Conservation (phyloP, 2,888 invertebrate genomes). For the Gastracanthus pulcherrimus region DNA sequence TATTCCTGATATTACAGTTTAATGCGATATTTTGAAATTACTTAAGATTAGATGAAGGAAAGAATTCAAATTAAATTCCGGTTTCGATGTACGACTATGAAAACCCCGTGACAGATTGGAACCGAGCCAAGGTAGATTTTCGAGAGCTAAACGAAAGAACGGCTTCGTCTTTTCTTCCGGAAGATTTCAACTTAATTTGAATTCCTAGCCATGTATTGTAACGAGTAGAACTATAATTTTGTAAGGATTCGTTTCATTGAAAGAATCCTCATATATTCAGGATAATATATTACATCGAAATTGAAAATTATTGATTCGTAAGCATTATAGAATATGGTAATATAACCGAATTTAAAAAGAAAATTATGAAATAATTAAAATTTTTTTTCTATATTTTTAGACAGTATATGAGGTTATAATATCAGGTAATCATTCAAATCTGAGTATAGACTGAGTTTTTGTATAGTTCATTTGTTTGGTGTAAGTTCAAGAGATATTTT, state of each 20-base stretch:
- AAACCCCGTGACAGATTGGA: constrained; percentile 40
- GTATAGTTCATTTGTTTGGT: too few species aligned
- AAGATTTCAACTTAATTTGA: constrained; percentile 36
- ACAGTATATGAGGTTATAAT: too few species aligned
- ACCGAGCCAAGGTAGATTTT: constrained; percentile 29
- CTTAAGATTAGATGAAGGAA: neutral
- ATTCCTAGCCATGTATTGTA: constrained; percentile 17
- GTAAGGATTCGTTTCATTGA: constrained; percentile 1
- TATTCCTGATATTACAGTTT: too few species aligned
- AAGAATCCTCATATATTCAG: neutral
- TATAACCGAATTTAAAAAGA: too few species aligned
- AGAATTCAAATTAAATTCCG: constrained; percentile 56
- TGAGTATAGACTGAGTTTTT: too few species aligned
- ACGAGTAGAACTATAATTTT: neutral
- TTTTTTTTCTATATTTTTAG: too few species aligned
- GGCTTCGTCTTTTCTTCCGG: constrained; percentile 6
- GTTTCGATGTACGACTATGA: constrained; percentile 18
- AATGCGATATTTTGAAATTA: neutral
- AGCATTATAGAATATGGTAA: too few species aligned
- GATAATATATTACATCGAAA: neutral
- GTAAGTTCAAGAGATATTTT: too few species aligned
- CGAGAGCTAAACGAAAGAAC: constrained; percentile 30
- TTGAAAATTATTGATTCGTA: neutral
- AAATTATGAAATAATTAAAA: too few species aligned
- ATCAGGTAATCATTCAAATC: too few species aligned